A percentile compares a stretch with the other conserved stretches of the same genome.
These are phyloP conservation scores for Colostygia pectinataria DNA, from an alignment of 2,888 invertebrate species.

Conservation along the genomic window DNA sequence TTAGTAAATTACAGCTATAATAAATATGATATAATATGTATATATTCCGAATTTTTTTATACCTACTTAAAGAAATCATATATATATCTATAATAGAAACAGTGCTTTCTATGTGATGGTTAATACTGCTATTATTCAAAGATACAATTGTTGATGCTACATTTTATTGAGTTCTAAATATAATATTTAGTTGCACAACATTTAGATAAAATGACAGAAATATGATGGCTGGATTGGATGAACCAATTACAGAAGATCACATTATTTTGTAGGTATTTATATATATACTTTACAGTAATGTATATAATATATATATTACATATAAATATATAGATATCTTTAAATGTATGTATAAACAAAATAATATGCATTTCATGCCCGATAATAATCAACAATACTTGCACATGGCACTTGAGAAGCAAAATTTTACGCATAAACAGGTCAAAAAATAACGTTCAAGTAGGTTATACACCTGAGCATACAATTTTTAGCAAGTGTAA, in stretches of 20 bases:
- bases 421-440: slow-evolving; percentile 8
- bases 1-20: slow-evolving; percentile 1
- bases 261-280: too few species aligned
- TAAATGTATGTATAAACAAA: too few species aligned
- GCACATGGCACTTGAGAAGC: slow-evolving; percentile 12
- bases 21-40: slow-evolving; percentile 9
- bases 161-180: too few species aligned
- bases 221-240: not conserved
- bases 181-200: not conserved
- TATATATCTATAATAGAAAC: slow-evolving; percentile 5
- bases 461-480: slow-evolving; percentile 7
- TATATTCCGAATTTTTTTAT: not conserved
- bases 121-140: slow-evolving; percentile 6
- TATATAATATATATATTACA: too few species aligned
- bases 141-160: too few species aligned
- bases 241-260: not conserved
- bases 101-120: not conserved
- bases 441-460: slow-evolving; percentile 3
- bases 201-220: not conserved
- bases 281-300: too few species aligned
- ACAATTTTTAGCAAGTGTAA: not conserved
- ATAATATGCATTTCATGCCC: slow-evolving; percentile 10
- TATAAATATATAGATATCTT: too few species aligned
- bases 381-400: slow-evolving; percentile 1
- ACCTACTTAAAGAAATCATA: not conserved